These are phyloP conservation scores for Chloropsis cyanopogon DNA, from an alignment of 2,113 vertebrate species.

Conservation along the genomic window DNA sequence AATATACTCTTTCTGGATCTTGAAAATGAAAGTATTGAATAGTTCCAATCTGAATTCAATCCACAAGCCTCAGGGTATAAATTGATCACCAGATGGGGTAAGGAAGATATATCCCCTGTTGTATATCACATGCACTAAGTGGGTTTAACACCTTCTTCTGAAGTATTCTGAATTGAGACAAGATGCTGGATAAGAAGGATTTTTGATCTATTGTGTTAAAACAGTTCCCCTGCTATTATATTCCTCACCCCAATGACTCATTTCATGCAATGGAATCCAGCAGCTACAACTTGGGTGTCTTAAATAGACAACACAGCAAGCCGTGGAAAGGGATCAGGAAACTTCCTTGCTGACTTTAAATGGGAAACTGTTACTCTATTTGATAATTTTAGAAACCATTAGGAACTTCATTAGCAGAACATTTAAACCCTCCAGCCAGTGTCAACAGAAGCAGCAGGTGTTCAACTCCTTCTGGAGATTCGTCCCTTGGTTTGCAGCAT, in stretches of 20 bases:
- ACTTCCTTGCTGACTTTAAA: not conserved
- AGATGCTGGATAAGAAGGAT: not conserved
- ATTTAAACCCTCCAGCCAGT: not conserved
- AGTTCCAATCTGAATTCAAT: not conserved
- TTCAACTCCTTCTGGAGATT: not conserved
- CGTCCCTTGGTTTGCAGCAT: not conserved
- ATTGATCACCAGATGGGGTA: constrained; percentile 9
- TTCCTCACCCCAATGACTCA: not conserved
- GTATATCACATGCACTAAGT: not conserved
- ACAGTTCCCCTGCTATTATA: not conserved
- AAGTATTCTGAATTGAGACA: constrained; percentile 20
- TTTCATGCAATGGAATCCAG: not conserved
- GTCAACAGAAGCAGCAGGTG: not conserved
- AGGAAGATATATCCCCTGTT: not conserved
- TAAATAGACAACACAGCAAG: not conserved
- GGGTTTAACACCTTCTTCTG: constrained; percentile 19
- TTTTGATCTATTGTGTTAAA: not conserved
- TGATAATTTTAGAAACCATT: not conserved
- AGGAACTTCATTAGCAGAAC: not conserved
- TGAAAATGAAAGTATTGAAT: not conserved
- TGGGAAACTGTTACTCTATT: not conserved
- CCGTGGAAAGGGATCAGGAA: not conserved
- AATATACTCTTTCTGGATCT: not conserved
- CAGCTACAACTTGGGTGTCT: not conserved
- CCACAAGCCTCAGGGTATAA: not conserved